A percentile compares a stretch with the other conserved stretches of the same genome.
Conservation (phyloP, 2,888 invertebrate genomes). For the Xestoiulus laeticollis region DNA sequence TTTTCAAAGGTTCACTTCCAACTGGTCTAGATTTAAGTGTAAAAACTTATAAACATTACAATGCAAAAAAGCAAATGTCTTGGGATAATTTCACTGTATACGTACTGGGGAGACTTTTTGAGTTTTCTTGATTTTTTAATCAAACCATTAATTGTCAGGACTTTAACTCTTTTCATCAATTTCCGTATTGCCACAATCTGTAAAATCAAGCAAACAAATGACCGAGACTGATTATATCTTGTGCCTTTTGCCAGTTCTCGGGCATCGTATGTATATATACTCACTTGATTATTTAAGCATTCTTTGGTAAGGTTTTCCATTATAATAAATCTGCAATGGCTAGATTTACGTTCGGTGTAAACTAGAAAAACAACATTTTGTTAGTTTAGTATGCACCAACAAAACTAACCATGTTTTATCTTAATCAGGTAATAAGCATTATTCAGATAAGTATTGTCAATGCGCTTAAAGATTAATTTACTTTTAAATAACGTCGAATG, state of each 20-base stretch:
- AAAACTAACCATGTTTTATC: no score
- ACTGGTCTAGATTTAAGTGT: background rate
- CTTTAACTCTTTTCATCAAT: constrained; percentile 47
- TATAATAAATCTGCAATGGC: no score
- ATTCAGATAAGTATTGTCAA: no score
- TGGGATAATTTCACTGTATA: background rate
- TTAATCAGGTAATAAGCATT: no score
- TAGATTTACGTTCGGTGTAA: no score
- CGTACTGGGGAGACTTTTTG: constrained; percentile 5
- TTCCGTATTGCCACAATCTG: constrained; percentile 51
- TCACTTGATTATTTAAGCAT: background rate
- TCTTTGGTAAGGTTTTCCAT: background rate
- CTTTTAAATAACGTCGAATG: no score
- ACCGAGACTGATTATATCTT: no score
- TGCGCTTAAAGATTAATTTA: no score
- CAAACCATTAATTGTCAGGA: constrained; percentile 44
- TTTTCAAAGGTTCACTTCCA: background rate
- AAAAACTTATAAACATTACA: background rate
- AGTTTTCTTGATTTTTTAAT: constrained; percentile 23
- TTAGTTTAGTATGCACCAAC: no score
- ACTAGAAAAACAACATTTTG: no score
- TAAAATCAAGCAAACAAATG: no score
- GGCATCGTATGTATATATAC: background rate
- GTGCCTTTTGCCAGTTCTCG: no score
- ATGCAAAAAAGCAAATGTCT: background rate